These are phyloP conservation scores for Cancer borealis DNA, from an alignment of 2,888 invertebrate species.

Conservation along the genomic window DNA sequence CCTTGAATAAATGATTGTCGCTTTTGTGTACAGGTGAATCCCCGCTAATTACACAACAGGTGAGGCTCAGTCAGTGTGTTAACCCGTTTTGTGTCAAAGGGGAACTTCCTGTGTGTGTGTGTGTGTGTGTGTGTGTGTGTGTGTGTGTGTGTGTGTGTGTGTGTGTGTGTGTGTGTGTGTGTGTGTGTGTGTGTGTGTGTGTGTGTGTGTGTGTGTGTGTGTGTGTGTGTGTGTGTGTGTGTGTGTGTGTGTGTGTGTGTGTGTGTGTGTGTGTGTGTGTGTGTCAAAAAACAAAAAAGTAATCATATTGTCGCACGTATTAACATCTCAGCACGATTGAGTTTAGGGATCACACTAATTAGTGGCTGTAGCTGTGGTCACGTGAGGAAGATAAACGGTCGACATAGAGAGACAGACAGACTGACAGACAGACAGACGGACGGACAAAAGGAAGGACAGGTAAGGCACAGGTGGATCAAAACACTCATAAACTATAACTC, in stretches of 20 bases:
- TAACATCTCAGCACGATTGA: neutral
- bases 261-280: conserved; percentile 28
- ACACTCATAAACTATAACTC: neutral
- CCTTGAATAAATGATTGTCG: conserved; percentile 9
- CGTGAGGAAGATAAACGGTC: neutral
- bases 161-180: conserved; percentile 26
- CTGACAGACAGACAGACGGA: neutral
- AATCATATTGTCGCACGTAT: neutral
- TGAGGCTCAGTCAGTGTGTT: conserved; percentile 21
- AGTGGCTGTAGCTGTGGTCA: neutral
- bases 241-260: conserved; percentile 8
- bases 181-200: conserved; percentile 9
- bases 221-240: too few species aligned
- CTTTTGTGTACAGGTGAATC: conserved; percentile 24
- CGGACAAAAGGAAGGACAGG: neutral
- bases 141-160: conserved; percentile 7
- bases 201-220: neutral
- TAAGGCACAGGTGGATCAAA: neutral
- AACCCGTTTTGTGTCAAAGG: neutral
- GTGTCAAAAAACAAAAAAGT: neutral
- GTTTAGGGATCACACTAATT: neutral
- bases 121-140: conserved; percentile 7
- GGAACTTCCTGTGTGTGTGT: too few species aligned
- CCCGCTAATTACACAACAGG: conserved; percentile 32
- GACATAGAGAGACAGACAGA: neutral